phyloP scores from a whole-genome alignment of 2,888 invertebrate genomes.

The Dastarcus helophoroides region DNA sequence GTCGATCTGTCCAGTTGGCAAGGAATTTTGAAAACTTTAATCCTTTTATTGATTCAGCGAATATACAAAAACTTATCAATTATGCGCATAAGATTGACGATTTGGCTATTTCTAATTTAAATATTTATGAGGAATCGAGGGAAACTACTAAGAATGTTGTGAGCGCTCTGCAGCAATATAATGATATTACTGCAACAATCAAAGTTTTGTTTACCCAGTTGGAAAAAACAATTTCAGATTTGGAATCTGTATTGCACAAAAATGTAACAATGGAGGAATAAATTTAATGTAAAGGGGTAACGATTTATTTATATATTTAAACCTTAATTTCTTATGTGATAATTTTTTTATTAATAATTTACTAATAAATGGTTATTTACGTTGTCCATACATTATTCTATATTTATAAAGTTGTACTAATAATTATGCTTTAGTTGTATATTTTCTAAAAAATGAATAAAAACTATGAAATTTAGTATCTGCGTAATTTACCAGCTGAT shows the following conservation, averaged over 20 bases:
- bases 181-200: slow-evolving; percentile 38
- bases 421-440: too few relatives aligned
- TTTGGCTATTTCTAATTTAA: slow-evolving; percentile 33
- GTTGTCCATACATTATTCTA: too few relatives aligned
- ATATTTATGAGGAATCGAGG: slow-evolving; percentile 33
- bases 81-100: slow-evolving; percentile 35
- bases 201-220: slow-evolving; percentile 38
- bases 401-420: too few relatives aligned
- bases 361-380: too few relatives aligned
- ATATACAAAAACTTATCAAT: slow-evolving; percentile 35
- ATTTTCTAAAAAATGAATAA: too few relatives aligned
- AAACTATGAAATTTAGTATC: too few relatives aligned
- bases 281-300: slow-evolving; percentile 8
- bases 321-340: too few relatives aligned
- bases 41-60: slow-evolving; percentile 35
- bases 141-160: slow-evolving; percentile 32
- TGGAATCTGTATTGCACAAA: slow-evolving; percentile 35
- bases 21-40: slow-evolving; percentile 34
- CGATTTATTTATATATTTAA: too few relatives aligned
- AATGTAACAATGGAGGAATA: slow-evolving; percentile 27
- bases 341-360: too few relatives aligned
- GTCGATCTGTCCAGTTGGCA: slow-evolving; percentile 32
- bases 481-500: too few relatives aligned
- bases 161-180: slow-evolving; percentile 38
- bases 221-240: slow-evolving; percentile 35